Conservation (phyloP, 2,797 vertebrate species). For the Cossypha niveicapilla region DNA sequence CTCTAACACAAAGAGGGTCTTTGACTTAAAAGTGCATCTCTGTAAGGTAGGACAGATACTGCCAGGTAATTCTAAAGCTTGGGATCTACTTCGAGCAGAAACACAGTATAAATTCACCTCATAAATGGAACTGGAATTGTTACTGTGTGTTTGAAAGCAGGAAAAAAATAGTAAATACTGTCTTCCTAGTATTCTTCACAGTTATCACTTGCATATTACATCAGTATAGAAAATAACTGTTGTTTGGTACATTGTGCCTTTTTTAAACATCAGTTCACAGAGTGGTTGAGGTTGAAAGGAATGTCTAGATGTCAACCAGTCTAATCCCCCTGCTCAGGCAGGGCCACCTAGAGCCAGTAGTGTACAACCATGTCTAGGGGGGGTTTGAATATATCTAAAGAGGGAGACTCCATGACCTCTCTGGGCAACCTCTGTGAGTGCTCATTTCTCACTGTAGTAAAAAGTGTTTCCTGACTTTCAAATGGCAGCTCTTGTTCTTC, state of each 20-base stretch:
- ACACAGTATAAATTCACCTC: background rate
- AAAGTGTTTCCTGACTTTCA: background rate
- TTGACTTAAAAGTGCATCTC: background rate
- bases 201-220: background rate
- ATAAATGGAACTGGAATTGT: background rate
- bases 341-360: background rate
- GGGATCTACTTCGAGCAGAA: background rate
- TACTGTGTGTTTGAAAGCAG: background rate
- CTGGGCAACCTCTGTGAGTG: background rate
- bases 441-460: background rate
- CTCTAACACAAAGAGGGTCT: background rate
- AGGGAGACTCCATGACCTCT: background rate
- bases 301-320: background rate
- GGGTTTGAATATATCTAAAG: background rate
- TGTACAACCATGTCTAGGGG: fast-evolving
- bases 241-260: background rate
- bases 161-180: background rate
- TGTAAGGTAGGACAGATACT: background rate
- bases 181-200: background rate
- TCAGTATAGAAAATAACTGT: background rate
- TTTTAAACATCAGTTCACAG: background rate
- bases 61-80: background rate
- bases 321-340: background rate
- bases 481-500: background rate
- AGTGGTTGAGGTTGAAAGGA: background rate